These are phyloP conservation scores for Carcina quercana DNA, from an alignment of 2,888 invertebrate species.

Conservation along the genomic window DNA sequence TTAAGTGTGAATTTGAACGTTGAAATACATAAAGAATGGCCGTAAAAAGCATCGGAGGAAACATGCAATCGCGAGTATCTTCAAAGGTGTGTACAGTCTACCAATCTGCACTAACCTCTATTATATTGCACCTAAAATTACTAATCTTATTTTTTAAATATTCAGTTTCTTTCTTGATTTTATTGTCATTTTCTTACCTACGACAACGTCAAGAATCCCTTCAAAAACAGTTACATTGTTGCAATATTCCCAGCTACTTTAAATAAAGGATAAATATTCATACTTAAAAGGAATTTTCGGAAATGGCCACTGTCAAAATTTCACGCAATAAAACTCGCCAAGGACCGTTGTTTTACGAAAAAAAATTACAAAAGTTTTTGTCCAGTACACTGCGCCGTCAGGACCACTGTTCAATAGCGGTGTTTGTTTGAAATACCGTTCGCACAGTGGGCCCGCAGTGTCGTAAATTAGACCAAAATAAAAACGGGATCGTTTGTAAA, in stretches of 20 bases:
- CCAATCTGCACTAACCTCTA: no score
- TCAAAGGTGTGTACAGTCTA: no score
- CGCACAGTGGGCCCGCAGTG: conserved; percentile 51
- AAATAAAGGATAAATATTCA: conserved; percentile 39
- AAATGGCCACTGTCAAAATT: conserved; percentile 52
- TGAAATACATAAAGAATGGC: no score
- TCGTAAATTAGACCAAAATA: conserved; percentile 56
- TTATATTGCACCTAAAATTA: no score
- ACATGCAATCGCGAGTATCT: no score
- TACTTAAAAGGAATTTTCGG: conserved; percentile 41
- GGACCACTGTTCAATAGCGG: conserved; percentile 41
- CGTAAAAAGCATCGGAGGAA: no score
- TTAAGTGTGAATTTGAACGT: no score
- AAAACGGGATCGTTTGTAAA: conserved; percentile 65
- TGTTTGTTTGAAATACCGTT: conserved; percentile 38
- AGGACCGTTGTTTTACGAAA: conserved; percentile 49
- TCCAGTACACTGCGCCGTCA: conserved; percentile 16
- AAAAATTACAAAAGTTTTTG: conserved; percentile 36
- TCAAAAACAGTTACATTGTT: conserved; percentile 21
- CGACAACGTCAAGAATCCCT: no score
- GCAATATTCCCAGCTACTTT: conserved; percentile 42
- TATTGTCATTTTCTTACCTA: no score
- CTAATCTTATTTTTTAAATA: no score
- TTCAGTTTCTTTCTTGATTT: no score
- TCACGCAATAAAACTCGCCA: conserved; percentile 51